phyloP scores from a whole-genome alignment of 2,113 vertebrate species.

The Sinosuthora webbiana region DNA sequence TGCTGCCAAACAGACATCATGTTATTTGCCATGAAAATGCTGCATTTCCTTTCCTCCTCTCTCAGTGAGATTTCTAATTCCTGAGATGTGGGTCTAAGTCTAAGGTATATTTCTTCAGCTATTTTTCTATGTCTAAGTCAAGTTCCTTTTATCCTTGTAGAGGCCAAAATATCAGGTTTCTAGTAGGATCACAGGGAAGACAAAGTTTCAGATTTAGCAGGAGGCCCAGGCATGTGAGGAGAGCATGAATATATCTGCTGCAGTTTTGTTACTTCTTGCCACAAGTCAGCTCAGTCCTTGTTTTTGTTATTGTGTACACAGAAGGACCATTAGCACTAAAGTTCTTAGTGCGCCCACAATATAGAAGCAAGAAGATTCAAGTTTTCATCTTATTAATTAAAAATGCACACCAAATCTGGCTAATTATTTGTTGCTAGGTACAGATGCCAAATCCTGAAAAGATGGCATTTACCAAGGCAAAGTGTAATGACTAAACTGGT shows the following conservation, averaged over 20 bases:
- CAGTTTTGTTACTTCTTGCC: neutral
- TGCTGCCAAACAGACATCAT: neutral
- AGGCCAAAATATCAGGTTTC: neutral
- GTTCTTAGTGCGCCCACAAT: neutral
- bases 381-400: neutral
- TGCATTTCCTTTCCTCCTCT: neutral
- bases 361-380: neutral
- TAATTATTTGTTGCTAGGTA: neutral
- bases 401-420: neutral
- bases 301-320: neutral
- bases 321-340: neutral
- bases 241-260: neutral
- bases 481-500: neutral
- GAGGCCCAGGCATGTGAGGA: neutral
- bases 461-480: neutral
- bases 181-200: neutral
- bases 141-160: neutral
- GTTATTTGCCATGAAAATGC: neutral
- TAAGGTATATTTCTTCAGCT: neutral
- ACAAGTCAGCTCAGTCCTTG: neutral
- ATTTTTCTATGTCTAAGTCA: neutral
- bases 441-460: neutral
- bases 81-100: neutral
- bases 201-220: neutral
- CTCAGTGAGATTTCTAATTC: neutral